A percentile compares a stretch with the other conserved stretches of the same genome.
Conservation (phyloP, 2,797 vertebrate genomes). For the Gymnoscopelus braueri region DNA sequence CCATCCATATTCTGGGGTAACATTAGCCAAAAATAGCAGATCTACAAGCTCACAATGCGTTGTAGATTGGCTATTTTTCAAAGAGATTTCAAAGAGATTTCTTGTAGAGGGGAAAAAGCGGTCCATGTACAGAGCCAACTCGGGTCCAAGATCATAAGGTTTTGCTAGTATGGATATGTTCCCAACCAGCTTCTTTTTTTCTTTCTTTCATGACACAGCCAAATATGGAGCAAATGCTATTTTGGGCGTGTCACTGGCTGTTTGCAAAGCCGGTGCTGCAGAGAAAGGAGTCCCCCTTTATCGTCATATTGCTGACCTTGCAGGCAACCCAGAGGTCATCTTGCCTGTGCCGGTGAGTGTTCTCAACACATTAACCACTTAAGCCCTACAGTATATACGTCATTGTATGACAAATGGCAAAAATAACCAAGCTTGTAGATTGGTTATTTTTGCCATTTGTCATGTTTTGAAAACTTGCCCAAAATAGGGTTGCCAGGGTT, state of each 20-base stretch:
- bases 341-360: constrained; percentile 92
- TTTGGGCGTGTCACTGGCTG: constrained; percentile 93
- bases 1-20: too few species aligned
- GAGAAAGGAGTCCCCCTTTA: constrained; percentile 95
- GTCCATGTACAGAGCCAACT: too few species aligned
- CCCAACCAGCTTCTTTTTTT: not conserved
- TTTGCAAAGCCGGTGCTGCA: constrained; percentile 95
- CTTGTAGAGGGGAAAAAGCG: too few species aligned
- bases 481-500: too few species aligned
- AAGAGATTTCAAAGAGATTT: too few species aligned
- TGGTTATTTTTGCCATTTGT: not conserved
- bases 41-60: too few species aligned
- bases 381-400: too few species aligned
- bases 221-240: constrained; percentile 96
- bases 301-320: constrained; percentile 94
- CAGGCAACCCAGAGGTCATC: constrained; percentile 91
- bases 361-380: not conserved
- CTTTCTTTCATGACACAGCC: constrained; percentile 71
- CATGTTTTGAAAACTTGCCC: too few species aligned
- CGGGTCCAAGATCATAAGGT: too few species aligned
- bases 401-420: not conserved
- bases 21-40: too few species aligned
- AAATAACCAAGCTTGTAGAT: not conserved
- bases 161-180: not conserved
- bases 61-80: too few species aligned